Percentiles rank a stretch among this genome's conserved stretches.
Evolutionary conservation across 2,888 invertebrate genomes (phyloP).

Genomic region (Callinectes sapidus): DNA sequence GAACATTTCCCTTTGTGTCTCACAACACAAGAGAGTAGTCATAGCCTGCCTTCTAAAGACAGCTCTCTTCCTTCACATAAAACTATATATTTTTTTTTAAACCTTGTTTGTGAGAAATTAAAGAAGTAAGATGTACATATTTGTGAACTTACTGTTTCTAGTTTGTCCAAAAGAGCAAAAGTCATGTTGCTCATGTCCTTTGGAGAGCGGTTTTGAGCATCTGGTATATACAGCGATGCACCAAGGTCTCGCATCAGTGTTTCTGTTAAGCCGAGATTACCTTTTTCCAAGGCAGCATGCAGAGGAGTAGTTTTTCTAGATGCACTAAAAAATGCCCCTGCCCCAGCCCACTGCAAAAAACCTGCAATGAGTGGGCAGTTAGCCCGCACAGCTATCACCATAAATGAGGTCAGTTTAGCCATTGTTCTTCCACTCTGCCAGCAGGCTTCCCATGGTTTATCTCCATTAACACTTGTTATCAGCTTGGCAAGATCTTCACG

Average conservation of each 20-base stretch:
- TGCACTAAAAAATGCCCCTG: background rate
- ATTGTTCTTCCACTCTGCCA: conserved; percentile 24
- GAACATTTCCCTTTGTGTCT: too few relatives aligned
- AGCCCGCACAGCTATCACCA: background rate
- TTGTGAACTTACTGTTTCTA: background rate
- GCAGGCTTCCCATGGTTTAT: background rate
- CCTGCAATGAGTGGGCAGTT: background rate
- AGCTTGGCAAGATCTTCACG: background rate
- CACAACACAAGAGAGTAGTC: too few relatives aligned
- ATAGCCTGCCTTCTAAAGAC: too few relatives aligned
- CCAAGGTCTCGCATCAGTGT: background rate
- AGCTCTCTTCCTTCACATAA: too few relatives aligned
- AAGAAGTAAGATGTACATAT: background rate
- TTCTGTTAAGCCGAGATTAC: background rate
- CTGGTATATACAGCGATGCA: conserved; percentile 2
- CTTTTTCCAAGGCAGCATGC: background rate
- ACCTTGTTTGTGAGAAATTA: background rate
- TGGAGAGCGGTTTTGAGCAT: background rate
- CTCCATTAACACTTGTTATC: background rate
- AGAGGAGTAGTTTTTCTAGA: background rate
- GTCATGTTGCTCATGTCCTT: background rate
- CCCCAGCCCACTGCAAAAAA: conserved; percentile 7
- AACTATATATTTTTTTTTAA: too few relatives aligned
- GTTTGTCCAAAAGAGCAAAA: background rate
- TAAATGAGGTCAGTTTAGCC: background rate